Base-by-base conservation (phyloP, 2,797 vertebrate species). In the Fratercula arctica region DNA sequence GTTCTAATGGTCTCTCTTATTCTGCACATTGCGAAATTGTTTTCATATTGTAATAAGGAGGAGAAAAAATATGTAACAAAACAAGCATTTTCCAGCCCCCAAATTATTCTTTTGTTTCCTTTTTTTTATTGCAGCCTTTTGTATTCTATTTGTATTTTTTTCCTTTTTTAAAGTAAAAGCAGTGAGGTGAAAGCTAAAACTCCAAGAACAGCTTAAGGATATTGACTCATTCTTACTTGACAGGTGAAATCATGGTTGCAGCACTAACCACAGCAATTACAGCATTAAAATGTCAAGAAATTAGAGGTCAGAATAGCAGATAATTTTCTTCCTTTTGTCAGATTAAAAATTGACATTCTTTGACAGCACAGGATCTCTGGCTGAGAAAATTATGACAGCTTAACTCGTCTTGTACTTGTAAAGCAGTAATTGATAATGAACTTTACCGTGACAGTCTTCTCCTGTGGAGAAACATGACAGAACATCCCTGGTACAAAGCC, bases 241-340 rank as follows among this genome's bases (percentile, higher is more conserved):
- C 99, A 99, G 98, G 98, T 99, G 98, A 98, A 98, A 97, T 98
- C 98, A 98, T 96, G 95, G 97, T 97, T 98, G 97, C 98, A 97
- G 98, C 98, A 98, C 98, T 98, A 99, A 98, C 98, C 98, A 97
- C 98, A 96, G 98, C 98, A 99, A 99, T 99, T 99, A 99, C 98
- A 97, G 98, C 98, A 98, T 99, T 98, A 98, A 99, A 99, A 99
- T 99, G 99, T 99, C 99, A 99, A 98, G 97, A 98, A 99, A 99
- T 99, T 98, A 98, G 98, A 98, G 98, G 98, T 99, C 98, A 98
- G 98, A 98, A 98, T 98, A 98, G 98, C 98, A 98, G 98, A 99
- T 98, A 95, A 98, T 99, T 99, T 98, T 99, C 98, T 97, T 98
- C 96, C 97, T 96, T 86, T 86, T 98, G 98, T 99, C 98, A 98